phyloP scores from a whole-genome alignment of 2,113 vertebrate genomes.

The Odocoileus virginianus region DNA sequence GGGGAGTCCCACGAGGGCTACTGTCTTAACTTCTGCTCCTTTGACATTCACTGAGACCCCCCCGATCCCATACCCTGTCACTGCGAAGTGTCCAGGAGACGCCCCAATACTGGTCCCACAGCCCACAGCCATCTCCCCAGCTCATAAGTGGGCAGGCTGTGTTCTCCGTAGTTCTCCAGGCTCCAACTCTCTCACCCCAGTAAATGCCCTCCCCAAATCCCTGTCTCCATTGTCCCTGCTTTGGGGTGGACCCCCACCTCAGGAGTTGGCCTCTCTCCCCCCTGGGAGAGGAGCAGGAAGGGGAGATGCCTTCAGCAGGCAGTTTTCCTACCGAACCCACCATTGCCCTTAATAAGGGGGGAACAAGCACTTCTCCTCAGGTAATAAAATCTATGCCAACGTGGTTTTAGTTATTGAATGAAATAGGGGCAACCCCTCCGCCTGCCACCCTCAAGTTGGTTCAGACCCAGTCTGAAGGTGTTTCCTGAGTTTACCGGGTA shows the following conservation, averaged over 20 bases:
- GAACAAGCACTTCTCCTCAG: not conserved
- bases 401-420: not conserved
- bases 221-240: not conserved
- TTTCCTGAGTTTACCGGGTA: not conserved
- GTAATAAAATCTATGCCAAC: not conserved
- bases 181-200: not conserved
- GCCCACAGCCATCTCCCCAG: not conserved
- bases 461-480: not conserved
- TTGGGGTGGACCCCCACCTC: not conserved
- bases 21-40: not conserved
- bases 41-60: not conserved
- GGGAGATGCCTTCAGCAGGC: not conserved
- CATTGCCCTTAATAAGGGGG: not conserved
- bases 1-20: not conserved
- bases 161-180: not conserved
- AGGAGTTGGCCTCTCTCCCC: not conserved
- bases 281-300: not conserved
- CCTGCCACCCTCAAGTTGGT: not conserved
- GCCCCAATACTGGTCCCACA: not conserved
- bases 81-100: not conserved
- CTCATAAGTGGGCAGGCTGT: not conserved
- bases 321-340: not conserved
- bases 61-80: accelerated
- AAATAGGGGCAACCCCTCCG: accelerated
- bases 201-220: not conserved